phyloP scores from a whole-genome alignment of 2,797 vertebrate species.

The Eulemur rubriventer region DNA sequence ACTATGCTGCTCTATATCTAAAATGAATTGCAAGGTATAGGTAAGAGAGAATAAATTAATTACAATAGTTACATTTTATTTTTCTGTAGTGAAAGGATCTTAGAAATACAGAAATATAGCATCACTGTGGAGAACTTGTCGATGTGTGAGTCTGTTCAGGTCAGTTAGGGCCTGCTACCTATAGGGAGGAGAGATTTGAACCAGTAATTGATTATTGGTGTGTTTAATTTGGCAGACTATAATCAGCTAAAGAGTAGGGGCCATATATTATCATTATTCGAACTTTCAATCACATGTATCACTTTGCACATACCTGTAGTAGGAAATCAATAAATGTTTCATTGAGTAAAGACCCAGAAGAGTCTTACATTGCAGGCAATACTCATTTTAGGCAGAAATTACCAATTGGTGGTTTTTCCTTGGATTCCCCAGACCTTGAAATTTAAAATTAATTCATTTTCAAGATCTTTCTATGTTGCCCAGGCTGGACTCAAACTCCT shows the following conservation, averaged over 20 bases:
- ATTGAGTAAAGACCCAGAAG: background rate
- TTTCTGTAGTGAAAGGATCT: conserved; percentile 6
- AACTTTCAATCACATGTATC: background rate
- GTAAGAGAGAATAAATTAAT: conserved; percentile 41
- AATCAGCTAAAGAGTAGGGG: background rate
- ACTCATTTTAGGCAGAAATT: conserved; percentile 17
- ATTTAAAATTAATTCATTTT: background rate
- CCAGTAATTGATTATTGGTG: background rate
- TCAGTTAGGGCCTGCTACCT: background rate
- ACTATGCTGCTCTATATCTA: background rate
- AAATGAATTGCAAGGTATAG: background rate
- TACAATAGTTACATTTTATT: background rate
- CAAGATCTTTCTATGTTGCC: background rate
- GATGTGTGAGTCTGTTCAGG: background rate
- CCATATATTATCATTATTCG: conserved; percentile 15
- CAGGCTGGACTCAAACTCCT: background rate
- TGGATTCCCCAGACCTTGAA: background rate
- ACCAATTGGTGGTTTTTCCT: background rate
- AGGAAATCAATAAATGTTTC: background rate
- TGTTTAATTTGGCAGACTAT: background rate
- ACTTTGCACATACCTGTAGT: background rate
- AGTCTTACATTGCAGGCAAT: background rate
- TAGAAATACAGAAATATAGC: background rate
- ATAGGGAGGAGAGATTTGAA: background rate
- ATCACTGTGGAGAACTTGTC: background rate